Evolutionary conservation across 2,888 invertebrate genomes (phyloP), one percentile per base, ranked within the genome.

Genomic region (Drosophila koepferae): DNA sequence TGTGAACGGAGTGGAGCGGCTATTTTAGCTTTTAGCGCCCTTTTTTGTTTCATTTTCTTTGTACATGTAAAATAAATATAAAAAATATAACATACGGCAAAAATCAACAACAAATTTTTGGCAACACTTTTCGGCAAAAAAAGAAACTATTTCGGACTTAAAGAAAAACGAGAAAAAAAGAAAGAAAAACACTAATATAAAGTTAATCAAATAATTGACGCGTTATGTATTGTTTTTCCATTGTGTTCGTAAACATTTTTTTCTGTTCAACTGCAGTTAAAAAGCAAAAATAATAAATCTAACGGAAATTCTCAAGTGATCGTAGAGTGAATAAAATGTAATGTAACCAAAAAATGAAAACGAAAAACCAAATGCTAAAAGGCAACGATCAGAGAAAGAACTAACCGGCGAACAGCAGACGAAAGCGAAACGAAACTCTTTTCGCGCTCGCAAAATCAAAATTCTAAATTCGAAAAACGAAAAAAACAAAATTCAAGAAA

Each of bases 11-110:
- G 90, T 77, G 91, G 90, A 88, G 90, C 86, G 88, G 88, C 89
- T 90, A 89, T 89, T 91, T 91, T 90, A 87, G 86, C 91, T 91
- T 90, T 90, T 91, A 91, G 92, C 92, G 91, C 89, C 89, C 89
- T 92, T 90, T 92, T 91, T 91, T 91, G 74, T 82, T 90, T 90
- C 58, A 85, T 89, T 89, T 91, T 88, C 78, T 82, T 78, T 77
- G 66, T 71, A 72, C 48, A 67, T 67, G 66, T 79, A 81, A 82
- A 67, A 76, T 28, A 71, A 41, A 63, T n/a, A 71, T 51, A 58
- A 69, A 67, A 48, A 65, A 80, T 51, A 69, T 43, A 65, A 69
- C 43, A 71, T 46, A 78, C 79, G 60, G 65, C 51, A 64, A 77
- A 71, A 80, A 79, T 66, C 64, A 43, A 68, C 48, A 65, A 48